Base-by-base conservation (phyloP, 2,888 invertebrate species). In the Chymomyza caudatula region DNA sequence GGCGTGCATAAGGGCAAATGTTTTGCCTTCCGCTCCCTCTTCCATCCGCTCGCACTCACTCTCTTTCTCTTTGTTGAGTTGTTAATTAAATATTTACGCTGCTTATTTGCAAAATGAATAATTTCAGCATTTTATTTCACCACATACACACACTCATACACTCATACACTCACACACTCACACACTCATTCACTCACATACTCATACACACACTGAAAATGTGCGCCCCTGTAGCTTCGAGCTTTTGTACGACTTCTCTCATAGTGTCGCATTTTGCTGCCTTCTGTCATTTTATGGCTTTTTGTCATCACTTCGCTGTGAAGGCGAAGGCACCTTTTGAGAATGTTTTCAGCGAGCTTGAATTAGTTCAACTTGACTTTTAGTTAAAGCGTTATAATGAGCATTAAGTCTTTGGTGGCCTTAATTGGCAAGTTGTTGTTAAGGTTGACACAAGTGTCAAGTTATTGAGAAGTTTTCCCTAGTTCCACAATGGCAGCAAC, bases 101-200 rank as follows among this genome's bases (percentile, higher is more conserved):
- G 85, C 86, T 80, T 86, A 87, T 87, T 85, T 86, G 85, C 87
- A 77, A 81, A 81, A 86, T 85, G 85, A 86, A 84, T 87, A 86
- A 86, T 60, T 53, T 52, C 43, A 52, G 60, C 60, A 60, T 60
- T 60, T 53, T 4, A 44, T 37, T 13, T 51, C 51, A 19, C 56
- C 51, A 20, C 17, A 20, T 20, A 2, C 19, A 22, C 51, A 60
- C 52, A 42, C 42, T 22, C n/a, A 20, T 20, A 53, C 53, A 42
- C 53, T 17, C 20, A 13, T 6, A 3, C 11, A 51, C 11, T 11
- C 6, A n/a, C 5, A 3, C 43, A 15, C 44, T 4, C 44, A 15
- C 44, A 17, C 44, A 15, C 42, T 22, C n/a, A 20, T 20, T 43
- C 53, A 42, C 53, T 17, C 20, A 13, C 6, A 3, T 22, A 51